Conservation (phyloP, 1,140 invertebrate species). For the Zaprionus inermis region DNA sequence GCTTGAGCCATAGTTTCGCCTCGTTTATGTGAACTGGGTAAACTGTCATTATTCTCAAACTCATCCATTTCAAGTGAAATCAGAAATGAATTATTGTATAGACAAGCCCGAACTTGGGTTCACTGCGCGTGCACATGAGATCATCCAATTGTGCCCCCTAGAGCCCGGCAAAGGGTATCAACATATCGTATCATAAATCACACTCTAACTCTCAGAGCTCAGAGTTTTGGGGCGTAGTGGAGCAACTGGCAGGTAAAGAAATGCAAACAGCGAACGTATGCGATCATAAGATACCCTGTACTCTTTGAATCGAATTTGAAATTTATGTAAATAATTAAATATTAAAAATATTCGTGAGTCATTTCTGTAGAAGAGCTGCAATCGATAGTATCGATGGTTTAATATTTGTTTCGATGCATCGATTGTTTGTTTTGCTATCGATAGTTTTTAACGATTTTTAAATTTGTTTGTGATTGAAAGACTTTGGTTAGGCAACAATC, state of each 20-base stretch:
- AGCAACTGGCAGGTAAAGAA: slow-evolving; percentile 78
- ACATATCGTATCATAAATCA: slow-evolving; percentile 41
- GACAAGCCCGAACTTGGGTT: slow-evolving; percentile 20
- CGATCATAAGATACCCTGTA: not conserved
- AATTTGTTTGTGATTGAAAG: too few relatives aligned
- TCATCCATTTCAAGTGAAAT: slow-evolving; percentile 47
- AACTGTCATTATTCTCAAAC: slow-evolving; percentile 13
- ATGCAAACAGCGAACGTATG: too few relatives aligned
- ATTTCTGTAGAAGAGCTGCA: too few relatives aligned
- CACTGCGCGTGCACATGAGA: slow-evolving; percentile 85
- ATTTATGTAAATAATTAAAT: not conserved
- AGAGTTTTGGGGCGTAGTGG: slow-evolving; percentile 4
- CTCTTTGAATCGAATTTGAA: not conserved
- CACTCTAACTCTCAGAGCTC: slow-evolving; percentile 22
- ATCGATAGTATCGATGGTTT: too few relatives aligned
- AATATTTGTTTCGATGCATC: too few relatives aligned
- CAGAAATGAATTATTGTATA: slow-evolving; percentile 46
- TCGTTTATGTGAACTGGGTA: slow-evolving; percentile 8
- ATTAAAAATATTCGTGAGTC: not conserved
- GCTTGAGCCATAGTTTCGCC: slow-evolving; percentile 12
- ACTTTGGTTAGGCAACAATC: too few relatives aligned
- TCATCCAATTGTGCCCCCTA: slow-evolving; percentile 86
- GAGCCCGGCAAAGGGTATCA: slow-evolving; percentile 63
- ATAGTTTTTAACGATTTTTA: too few relatives aligned
- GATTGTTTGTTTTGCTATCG: too few relatives aligned